Conservation (phyloP, 23 tunicate genomes). For the Oikopleura dioica region DNA sequence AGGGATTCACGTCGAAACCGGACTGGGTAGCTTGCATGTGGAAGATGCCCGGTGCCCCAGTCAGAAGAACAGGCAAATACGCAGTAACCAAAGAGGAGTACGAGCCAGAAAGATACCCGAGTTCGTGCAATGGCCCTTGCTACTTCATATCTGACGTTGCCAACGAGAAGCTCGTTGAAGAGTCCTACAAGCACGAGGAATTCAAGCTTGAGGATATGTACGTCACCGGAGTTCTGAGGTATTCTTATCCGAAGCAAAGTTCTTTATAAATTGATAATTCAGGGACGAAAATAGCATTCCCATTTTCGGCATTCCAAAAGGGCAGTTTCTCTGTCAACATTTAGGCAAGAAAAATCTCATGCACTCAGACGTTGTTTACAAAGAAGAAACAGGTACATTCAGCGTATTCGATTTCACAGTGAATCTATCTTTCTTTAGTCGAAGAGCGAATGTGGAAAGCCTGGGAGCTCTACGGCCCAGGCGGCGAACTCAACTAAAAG, state of each 20-base stretch:
- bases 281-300: neutral
- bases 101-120: neutral
- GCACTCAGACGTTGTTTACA: neutral
- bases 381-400: neutral
- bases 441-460: conserved; percentile 4
- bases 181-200: neutral
- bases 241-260: too few relatives aligned
- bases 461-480: neutral
- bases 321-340: neutral
- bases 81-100: neutral
- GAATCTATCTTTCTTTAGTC: neutral
- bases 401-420: neutral
- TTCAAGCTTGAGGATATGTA: neutral
- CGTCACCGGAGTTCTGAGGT: neutral
- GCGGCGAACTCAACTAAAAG: neutral
- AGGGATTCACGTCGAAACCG: too few relatives aligned
- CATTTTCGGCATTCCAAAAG: neutral
- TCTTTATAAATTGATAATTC: too few relatives aligned
- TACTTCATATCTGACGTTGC: neutral
- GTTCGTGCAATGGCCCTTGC: neutral
- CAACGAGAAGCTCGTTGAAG: neutral
- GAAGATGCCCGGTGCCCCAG: neutral
- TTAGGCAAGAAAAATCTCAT: neutral
- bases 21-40: neutral
- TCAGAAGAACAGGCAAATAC: neutral